These are phyloP conservation scores for Lithophane semibrunnea DNA, from an alignment of 2,888 invertebrate genomes.

Conservation along the genomic window DNA sequence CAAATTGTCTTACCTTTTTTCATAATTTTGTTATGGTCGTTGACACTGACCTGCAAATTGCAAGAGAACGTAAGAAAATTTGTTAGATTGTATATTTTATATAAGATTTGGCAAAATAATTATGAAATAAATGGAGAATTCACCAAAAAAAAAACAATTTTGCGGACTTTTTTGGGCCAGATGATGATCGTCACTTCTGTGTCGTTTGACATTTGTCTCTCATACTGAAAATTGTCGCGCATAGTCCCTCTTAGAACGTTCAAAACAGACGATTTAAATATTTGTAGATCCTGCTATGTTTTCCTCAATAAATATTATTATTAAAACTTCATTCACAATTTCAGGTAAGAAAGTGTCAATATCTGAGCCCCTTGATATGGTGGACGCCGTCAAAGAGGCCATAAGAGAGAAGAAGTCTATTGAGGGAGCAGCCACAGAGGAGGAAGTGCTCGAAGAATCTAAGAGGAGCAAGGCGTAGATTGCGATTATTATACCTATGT, in stretches of 20 bases:
- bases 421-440: slow-evolving; percentile 72
- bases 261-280: neutral
- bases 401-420: slow-evolving; percentile 88
- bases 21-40: too few species aligned
- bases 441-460: slow-evolving; percentile 82
- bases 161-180: neutral
- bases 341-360: slow-evolving; percentile 92
- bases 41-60: too few species aligned
- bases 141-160: too few species aligned
- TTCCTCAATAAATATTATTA: neutral
- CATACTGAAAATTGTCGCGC: neutral
- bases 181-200: neutral
- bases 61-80: too few species aligned
- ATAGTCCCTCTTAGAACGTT: too few species aligned
- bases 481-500: slow-evolving; percentile 26
- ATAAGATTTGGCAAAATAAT: too few species aligned
- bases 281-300: neutral
- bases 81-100: too few species aligned
- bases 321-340: slow-evolving; percentile 60
- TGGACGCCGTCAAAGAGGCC: slow-evolving; percentile 91
- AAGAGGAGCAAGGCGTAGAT: slow-evolving; percentile 86
- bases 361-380: slow-evolving; percentile 90
- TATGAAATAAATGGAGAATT: too few species aligned
- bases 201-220: neutral
- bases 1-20: too few species aligned